Evolutionary conservation across 2,888 invertebrate genomes (phyloP).

Genomic region (Luffia ferchaultella): DNA sequence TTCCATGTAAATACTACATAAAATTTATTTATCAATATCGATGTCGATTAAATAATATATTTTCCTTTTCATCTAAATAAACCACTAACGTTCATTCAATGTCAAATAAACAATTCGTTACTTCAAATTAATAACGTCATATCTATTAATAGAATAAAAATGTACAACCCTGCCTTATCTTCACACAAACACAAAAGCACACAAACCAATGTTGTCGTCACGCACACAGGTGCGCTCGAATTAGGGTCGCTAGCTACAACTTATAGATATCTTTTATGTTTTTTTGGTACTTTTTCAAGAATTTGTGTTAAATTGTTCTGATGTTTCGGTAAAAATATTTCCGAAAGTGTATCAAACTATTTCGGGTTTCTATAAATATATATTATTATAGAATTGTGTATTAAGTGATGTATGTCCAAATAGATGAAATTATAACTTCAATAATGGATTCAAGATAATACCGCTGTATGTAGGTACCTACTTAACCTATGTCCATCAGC

Average conservation of each 20-base stretch:
- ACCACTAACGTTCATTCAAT: not conserved
- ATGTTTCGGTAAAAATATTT: too few relatives aligned
- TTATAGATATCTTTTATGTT: not conserved
- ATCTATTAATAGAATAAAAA: slow-evolving; percentile 9
- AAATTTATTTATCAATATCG: not conserved
- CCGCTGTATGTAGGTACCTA: too few relatives aligned
- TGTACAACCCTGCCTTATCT: slow-evolving; percentile 36
- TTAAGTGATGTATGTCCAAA: too few relatives aligned
- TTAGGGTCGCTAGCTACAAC: slow-evolving; percentile 3
- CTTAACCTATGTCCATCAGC: too few relatives aligned
- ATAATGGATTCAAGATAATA: too few relatives aligned
- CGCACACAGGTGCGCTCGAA: not conserved
- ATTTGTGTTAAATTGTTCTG: too few relatives aligned
- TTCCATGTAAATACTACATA: not conserved
- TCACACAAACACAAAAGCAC: slow-evolving; percentile 29
- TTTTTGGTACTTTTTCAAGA: not conserved
- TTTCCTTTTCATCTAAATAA: not conserved
- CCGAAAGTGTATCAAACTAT: too few relatives aligned
- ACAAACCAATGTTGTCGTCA: slow-evolving; percentile 27
- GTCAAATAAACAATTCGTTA: not conserved
- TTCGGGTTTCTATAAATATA: too few relatives aligned
- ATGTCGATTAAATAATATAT: not conserved
- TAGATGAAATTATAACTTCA: too few relatives aligned
- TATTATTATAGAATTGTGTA: too few relatives aligned
- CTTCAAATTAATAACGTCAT: not conserved